Evolutionary conservation across 2,888 invertebrate species (phyloP), one percentile per base, ranked within the genome.

Genomic region (Trichopria drosophilae): DNA sequence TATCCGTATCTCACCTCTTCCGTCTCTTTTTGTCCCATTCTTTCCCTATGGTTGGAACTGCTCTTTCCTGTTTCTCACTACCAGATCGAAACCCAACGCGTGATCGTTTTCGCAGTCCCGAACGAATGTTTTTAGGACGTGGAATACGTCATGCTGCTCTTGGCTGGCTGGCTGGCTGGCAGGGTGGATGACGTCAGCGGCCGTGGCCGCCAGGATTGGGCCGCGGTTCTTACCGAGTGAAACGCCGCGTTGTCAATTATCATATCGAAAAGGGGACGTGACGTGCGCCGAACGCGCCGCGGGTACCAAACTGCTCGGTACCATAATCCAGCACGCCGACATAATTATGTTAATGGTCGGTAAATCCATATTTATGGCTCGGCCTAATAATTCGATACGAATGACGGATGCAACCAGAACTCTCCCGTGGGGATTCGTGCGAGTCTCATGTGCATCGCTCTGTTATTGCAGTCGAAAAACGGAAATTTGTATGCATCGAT

Each of bases 81-180:
- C 29, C 44, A 34, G 13, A 13, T 46, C 24, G 20, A 37, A 47
- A 26, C 24, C 36, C 51, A 39, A 26, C 28, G 39, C 10, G 32
- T n/a, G 24, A 19, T 23, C 15, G 50, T 49, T 53, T 53, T 47
- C 53, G 31, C 37, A 48, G 39, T 44, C 22, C 22, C 19, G 43
- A 32, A 45, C 53, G 36, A 20, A 59, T 56, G 57, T 57, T 59
- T 59, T 55, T 46, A 46, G 57, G 43, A 56, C 51, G 57, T 43
- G 34, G 28, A 59, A 51, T 59, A 57, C 16, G 19, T 29, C 6
- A 29, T 6, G 4, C 5, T 13, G 31, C 12, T 12, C 12, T 4
- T 13, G 10, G 15, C 6, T 6, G 10, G 13, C n/a, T 10, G 22
- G 32, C 32, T 29, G 18, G 18, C 41, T 42, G 45, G 41, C 37